Percentiles rank a stretch among this genome's conserved stretches.
Conservation (phyloP, 2,797 vertebrate genomes). For the Masticophis lateralis region DNA sequence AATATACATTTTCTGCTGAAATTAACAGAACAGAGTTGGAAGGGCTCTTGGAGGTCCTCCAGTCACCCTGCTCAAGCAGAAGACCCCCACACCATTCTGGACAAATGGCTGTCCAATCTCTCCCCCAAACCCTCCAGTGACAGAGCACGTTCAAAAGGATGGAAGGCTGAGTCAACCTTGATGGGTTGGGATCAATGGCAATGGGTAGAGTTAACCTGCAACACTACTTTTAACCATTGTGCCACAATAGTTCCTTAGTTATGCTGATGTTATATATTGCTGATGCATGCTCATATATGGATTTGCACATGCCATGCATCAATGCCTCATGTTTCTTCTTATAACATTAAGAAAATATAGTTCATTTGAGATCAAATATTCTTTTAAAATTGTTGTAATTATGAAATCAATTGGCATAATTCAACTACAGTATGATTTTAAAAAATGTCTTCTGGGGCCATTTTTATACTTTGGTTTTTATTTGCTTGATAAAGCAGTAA, state of each 20-base stretch:
- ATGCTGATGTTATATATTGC: neutral
- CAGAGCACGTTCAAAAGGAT: neutral
- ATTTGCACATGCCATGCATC: constrained; percentile 56
- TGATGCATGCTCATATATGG: neutral
- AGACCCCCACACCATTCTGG: neutral
- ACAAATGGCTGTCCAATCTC: neutral
- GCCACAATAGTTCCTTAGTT: too few species aligned
- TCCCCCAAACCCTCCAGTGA: neutral
- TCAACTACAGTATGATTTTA: constrained; percentile 61
- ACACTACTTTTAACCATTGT: too few species aligned
- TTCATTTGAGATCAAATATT: constrained; percentile 66
- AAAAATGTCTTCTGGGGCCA: constrained; percentile 48
- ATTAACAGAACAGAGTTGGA: neutral
- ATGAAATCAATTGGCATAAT: constrained; percentile 71
- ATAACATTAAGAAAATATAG: constrained; percentile 70
- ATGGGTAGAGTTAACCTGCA: too few species aligned
- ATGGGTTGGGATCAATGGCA: too few species aligned
- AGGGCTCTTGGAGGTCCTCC: neutral
- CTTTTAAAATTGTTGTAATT: constrained; percentile 70
- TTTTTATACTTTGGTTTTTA: constrained; percentile 62
- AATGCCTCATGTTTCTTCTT: constrained; percentile 60
- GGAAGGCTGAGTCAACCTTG: neutral
- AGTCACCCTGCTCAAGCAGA: neutral
- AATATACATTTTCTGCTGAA: neutral
- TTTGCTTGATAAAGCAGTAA: constrained; percentile 60